phyloP scores from a whole-genome alignment of 2,797 vertebrate genomes.

The Darevskia mixta region DNA sequence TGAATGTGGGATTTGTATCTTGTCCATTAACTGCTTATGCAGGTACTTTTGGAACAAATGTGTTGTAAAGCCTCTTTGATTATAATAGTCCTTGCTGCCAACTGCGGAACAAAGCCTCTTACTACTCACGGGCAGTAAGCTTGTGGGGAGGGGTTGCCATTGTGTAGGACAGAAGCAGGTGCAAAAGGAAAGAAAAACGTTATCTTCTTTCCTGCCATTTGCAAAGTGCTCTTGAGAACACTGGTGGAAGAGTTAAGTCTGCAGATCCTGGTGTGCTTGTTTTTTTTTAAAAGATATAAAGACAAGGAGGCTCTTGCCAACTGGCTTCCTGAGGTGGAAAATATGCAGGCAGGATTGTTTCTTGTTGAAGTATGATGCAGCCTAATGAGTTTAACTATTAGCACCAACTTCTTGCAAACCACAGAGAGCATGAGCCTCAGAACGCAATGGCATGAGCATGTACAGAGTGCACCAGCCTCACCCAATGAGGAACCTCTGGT shows the following conservation, averaged over 20 bases:
- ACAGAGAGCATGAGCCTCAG: too few relatives aligned
- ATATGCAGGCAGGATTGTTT: too few relatives aligned
- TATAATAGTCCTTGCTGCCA: neutral
- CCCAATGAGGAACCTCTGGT: too few relatives aligned
- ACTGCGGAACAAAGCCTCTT: neutral
- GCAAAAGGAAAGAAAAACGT: neutral
- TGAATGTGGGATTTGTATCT: neutral
- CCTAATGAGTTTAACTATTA: too few relatives aligned
- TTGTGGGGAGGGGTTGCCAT: neutral
- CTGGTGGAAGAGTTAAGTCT: neutral
- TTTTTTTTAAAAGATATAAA: too few relatives aligned
- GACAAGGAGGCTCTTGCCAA: too few relatives aligned
- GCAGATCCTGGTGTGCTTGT: too few relatives aligned
- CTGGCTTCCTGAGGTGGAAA: too few relatives aligned
- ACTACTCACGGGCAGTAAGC: constrained; percentile 11
- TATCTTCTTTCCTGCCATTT: neutral
- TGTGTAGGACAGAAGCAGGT: neutral
- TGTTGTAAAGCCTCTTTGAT: neutral
- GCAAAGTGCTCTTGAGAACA: neutral
- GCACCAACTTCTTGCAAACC: too few relatives aligned
- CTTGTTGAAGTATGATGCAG: too few relatives aligned
- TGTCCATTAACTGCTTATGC: constrained; percentile 1
- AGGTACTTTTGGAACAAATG: neutral
- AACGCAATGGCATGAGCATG: too few relatives aligned
- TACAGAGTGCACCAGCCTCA: too few relatives aligned